phyloP scores from a whole-genome alignment of 2,888 invertebrate species.

The Galerucella pusilla region DNA sequence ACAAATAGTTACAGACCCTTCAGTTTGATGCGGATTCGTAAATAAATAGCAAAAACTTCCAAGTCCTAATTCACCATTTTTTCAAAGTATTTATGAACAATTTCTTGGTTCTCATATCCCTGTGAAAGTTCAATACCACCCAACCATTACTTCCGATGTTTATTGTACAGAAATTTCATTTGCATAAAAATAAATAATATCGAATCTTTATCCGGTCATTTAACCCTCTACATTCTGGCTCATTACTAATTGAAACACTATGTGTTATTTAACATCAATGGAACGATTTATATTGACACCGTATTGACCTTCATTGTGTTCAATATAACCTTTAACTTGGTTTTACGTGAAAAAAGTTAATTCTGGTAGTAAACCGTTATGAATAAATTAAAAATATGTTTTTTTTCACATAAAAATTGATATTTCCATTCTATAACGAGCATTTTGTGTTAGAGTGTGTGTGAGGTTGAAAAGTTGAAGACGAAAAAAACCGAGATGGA shows the following conservation, averaged over 20 bases:
- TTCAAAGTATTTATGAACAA: too few species aligned
- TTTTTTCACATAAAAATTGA: slow-evolving; percentile 12
- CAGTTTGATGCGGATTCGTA: too few species aligned
- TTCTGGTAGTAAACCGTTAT: neutral
- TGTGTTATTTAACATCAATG: neutral
- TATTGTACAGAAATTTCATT: neutral
- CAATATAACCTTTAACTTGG: neutral
- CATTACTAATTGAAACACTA: neutral
- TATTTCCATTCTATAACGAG: neutral
- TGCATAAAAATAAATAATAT: neutral
- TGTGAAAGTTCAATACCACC: too few species aligned
- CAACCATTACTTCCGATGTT: too few species aligned
- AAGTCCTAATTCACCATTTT: too few species aligned
- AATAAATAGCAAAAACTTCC: too few species aligned
- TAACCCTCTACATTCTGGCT: neutral
- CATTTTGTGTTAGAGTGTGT: neutral
- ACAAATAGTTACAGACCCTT: too few species aligned
- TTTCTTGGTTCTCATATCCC: too few species aligned
- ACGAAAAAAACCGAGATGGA: slow-evolving; percentile 14
- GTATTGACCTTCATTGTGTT: neutral
- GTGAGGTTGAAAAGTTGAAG: neutral
- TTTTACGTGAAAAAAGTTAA: neutral
- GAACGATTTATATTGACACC: neutral
- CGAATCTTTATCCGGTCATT: neutral
- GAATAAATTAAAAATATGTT: neutral